Percentiles rank a stretch among this genome's conserved stretches.
Conservation (phyloP, 2,888 invertebrate genomes). For the Macroteleia sp. region DNA sequence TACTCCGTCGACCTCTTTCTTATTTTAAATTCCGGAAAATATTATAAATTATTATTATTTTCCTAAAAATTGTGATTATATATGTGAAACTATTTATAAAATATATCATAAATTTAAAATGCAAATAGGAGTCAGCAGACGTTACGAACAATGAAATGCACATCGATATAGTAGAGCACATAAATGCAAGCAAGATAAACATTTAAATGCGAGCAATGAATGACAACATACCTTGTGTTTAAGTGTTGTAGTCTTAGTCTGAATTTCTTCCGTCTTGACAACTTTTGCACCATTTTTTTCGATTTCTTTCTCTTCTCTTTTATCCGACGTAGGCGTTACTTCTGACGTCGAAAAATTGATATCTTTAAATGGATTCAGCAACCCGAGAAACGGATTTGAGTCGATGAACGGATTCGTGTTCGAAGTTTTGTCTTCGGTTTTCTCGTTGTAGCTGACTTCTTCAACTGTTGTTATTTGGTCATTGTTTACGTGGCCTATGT, state of each 20-base stretch:
- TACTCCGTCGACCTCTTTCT: too few relatives aligned
- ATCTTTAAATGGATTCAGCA: constrained; percentile 82
- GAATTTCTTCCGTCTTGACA: constrained; percentile 79
- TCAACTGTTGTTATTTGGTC: constrained; percentile 17
- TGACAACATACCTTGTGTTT: constrained; percentile 76
- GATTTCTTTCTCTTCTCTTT: constrained; percentile 67
- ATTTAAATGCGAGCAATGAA: too few relatives aligned
- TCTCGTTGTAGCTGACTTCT: constrained; percentile 25
- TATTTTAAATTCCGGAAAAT: too few relatives aligned
- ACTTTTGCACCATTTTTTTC: constrained; percentile 75
- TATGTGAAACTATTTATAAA: too few relatives aligned
- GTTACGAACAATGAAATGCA: background rate
- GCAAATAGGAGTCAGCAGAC: too few relatives aligned
- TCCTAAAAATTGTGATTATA: too few relatives aligned
- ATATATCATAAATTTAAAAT: too few relatives aligned
- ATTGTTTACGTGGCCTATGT: constrained; percentile 21
- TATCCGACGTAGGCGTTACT: constrained; percentile 27
- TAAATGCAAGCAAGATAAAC: too few relatives aligned
- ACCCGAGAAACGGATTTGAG: constrained; percentile 83
- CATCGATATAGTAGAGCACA: too few relatives aligned
- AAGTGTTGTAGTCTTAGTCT: constrained; percentile 77
- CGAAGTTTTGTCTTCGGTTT: constrained; percentile 74
- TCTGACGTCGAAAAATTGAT: constrained; percentile 52
- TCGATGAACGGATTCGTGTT: constrained; percentile 85
- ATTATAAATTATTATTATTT: too few relatives aligned